Conservation (phyloP, 37 sponge, comb jelly and placozoan species). For the Chondrilla cf. caribensis region DNA sequence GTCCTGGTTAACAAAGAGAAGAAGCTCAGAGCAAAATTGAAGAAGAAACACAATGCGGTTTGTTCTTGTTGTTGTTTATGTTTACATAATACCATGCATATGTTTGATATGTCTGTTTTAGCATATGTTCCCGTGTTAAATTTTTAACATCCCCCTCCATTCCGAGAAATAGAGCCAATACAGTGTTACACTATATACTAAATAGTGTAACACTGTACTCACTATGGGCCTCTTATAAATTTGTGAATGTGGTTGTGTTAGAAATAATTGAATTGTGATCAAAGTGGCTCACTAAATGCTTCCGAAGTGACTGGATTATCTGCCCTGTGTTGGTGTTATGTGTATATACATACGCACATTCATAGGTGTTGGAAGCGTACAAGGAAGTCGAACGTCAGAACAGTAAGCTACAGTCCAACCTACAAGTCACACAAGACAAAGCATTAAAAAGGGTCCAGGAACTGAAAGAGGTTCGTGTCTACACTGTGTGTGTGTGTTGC, state of each 20-base stretch:
- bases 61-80: too few relatives aligned
- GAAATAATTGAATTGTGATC: too few relatives aligned
- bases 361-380: conserved; percentile 46
- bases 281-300: too few relatives aligned
- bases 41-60: conserved; percentile 33
- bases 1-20: conserved; percentile 37
- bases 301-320: too few relatives aligned
- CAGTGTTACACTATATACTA: too few relatives aligned
- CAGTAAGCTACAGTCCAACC: conserved; percentile 21
- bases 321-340: too few relatives aligned
- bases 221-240: too few relatives aligned
- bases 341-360: conserved; percentile 9
- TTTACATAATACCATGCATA: background rate
- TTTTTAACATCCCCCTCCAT: too few relatives aligned
- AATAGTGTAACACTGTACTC: too few relatives aligned
- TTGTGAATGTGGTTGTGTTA: too few relatives aligned
- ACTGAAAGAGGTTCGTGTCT: conserved; percentile 55
- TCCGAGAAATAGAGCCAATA: too few relatives aligned
- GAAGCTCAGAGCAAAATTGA: conserved; percentile 41
- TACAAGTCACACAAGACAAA: conserved; percentile 40
- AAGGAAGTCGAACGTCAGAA: conserved; percentile 42
- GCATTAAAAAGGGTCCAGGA: conserved; percentile 38
- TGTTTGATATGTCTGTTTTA: background rate
- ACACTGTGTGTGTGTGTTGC: background rate
- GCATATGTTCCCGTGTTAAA: background rate